phyloP scores from a whole-genome alignment of 2,888 invertebrate species.

The Andrena minutula region DNA sequence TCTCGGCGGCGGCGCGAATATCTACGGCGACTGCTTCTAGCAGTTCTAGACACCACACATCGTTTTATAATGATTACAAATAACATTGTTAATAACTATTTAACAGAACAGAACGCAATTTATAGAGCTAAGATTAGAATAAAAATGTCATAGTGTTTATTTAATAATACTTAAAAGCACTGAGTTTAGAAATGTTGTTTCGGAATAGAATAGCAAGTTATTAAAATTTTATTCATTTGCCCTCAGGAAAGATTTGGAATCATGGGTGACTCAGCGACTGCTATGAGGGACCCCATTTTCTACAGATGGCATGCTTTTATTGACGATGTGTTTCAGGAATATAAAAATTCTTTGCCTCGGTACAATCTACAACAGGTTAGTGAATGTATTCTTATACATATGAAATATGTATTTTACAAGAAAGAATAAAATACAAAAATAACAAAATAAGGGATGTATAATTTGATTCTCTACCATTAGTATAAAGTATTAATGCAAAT shows the following conservation, averaged over 20 bases:
- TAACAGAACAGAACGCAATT: too few relatives aligned
- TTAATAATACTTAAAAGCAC: too few relatives aligned
- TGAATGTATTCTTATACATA: slow-evolving; percentile 20
- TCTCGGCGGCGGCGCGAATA: too few relatives aligned
- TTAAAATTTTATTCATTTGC: too few relatives aligned
- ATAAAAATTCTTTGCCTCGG: slow-evolving; percentile 89
- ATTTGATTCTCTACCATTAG: not conserved
- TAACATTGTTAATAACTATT: too few relatives aligned
- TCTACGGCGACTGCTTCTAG: too few relatives aligned
- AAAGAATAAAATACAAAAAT: not conserved
- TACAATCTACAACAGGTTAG: slow-evolving; percentile 88
- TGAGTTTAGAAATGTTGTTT: too few relatives aligned
- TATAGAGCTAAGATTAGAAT: too few relatives aligned
- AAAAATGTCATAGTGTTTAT: too few relatives aligned
- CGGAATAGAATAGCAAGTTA: too few relatives aligned
- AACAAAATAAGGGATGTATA: not conserved
- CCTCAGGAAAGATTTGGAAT: slow-evolving; percentile 91
- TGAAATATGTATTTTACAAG: not conserved
- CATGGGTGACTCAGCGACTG: slow-evolving; percentile 93
- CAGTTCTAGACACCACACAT: too few relatives aligned
- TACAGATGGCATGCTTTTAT: slow-evolving; percentile 94
- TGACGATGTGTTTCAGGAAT: slow-evolving; percentile 91
- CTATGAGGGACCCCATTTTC: slow-evolving; percentile 95
- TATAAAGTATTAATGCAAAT: not conserved
- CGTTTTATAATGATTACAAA: too few relatives aligned